These are phyloP conservation scores for Neodontobutis hainanensis DNA, from an alignment of 2,113 vertebrate genomes.

Conservation along the genomic window DNA sequence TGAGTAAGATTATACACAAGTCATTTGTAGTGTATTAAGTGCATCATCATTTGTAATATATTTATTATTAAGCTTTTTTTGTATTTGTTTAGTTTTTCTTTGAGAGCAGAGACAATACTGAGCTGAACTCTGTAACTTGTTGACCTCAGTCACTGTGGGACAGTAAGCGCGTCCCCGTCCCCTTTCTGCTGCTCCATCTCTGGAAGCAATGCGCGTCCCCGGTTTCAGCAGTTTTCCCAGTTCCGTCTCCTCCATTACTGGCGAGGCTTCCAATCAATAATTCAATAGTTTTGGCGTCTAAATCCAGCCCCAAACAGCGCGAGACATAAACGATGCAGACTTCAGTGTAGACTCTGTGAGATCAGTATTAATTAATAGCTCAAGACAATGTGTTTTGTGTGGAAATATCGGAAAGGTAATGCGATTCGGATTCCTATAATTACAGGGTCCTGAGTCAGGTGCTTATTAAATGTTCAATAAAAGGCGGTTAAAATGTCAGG, in stretches of 20 bases:
- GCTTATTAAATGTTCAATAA: conserved; percentile 77
- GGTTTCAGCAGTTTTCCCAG: conserved; percentile 67
- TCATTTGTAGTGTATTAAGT: too few relatives aligned
- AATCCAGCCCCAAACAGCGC: conserved; percentile 68
- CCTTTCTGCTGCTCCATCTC: conserved; percentile 20
- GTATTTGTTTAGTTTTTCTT: neutral
- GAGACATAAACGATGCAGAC: conserved; percentile 69
- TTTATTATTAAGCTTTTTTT: neutral
- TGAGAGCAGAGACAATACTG: neutral
- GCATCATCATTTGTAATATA: too few relatives aligned
- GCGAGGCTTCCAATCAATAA: conserved; percentile 77
- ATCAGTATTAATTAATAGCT: conserved; percentile 80
- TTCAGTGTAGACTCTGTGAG: conserved; percentile 63
- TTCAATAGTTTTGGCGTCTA: conserved; percentile 82
- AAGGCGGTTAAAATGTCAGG: conserved; percentile 72
- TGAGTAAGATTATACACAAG: neutral
- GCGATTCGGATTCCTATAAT: conserved; percentile 65
- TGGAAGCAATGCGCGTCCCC: conserved; percentile 49
- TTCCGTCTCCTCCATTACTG: conserved; percentile 77
- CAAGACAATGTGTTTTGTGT: conserved; percentile 74
- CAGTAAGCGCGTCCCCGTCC: conserved; percentile 46
- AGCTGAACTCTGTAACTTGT: neutral
- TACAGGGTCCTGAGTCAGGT: conserved; percentile 68
- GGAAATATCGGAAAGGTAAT: conserved; percentile 73
- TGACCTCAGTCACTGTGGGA: neutral